Conservation (phyloP, 1,140 invertebrate species). For the Cylas formicarius region DNA sequence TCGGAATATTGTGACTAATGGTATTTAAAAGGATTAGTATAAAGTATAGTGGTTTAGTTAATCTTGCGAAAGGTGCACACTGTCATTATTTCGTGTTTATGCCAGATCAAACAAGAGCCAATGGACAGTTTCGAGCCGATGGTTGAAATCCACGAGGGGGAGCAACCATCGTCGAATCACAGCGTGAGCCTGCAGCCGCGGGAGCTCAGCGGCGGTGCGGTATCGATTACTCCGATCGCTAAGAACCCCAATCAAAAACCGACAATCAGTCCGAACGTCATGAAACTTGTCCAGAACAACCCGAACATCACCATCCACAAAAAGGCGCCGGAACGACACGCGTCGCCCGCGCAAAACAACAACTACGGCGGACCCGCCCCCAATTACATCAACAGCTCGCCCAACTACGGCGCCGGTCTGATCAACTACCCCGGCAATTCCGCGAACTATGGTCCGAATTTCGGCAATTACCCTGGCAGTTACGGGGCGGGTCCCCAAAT, state of each 20-base stretch:
- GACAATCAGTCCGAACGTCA: constrained; percentile 34
- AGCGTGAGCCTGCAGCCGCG: neutral
- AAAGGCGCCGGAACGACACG: constrained; percentile 14
- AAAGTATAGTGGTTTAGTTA: neutral
- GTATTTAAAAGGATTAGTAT: too few species aligned
- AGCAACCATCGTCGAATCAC: constrained; percentile 10
- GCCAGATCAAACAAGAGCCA: constrained; percentile 34
- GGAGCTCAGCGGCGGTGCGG: constrained; percentile 27
- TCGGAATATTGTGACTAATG: too few species aligned
- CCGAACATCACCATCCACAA: constrained; percentile 34
- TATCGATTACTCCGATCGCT: constrained; percentile 37
- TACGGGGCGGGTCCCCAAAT: too few species aligned
- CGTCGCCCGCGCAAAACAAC: constrained; percentile 5
- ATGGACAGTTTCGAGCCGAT: constrained; percentile 34
- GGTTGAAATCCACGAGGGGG: constrained; percentile 38
- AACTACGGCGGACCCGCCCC: constrained; percentile 16
- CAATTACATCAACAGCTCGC: constrained; percentile 8
- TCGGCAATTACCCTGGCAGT: constrained; percentile 1
- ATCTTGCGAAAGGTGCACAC: neutral
- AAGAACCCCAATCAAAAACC: constrained; percentile 29
- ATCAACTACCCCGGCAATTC: constrained; percentile 2
- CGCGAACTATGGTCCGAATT: neutral
- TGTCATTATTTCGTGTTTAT: neutral
- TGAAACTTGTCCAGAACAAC: constrained; percentile 39
- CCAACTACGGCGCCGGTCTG: too few species aligned